Base-by-base conservation (phyloP, 1,140 invertebrate species). In the Dreissena polymorpha region DNA sequence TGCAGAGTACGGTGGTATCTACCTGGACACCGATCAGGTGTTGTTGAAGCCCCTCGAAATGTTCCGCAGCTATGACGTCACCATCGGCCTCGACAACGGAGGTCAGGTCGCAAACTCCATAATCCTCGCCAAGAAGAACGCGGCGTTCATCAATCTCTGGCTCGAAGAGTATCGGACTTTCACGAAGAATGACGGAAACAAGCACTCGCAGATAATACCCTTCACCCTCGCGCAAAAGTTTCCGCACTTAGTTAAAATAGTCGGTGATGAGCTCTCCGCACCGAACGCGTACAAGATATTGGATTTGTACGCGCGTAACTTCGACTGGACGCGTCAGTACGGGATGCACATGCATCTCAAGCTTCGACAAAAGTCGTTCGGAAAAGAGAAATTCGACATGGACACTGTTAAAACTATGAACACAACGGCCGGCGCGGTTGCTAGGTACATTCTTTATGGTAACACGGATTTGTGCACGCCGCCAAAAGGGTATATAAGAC, bases 1-100 rank as follows among this genome's bases (percentile, higher is more conserved):
- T 83, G 21, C 81, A 83, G 81, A 83, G 53, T 83, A 83, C 29
- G 81, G 81, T 16, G 81, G 81, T 7, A 83, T 83, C 21, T 83
- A 83, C 23, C 64, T 83, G 0, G 81, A 83, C 27, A 83, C 81
- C 10, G 81, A 83, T 29, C 73, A 83, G 53, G 53, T 83, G 18
- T 27, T 83, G 8, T 60, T 83, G 51, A 69, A 71, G 60, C 64
- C 81, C 6, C 27, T 83, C 10, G 81, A 83, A n/a, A 64, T 27
- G 49, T 83, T 83, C 50, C 72, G 81, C 12, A 76, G 51, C 55
- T 10, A 16, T 75, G 81, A 83, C 39, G 73, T 29, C 18, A 83
- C 81, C 7, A 70, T 83, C n/a, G 74, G 81, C 16, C 21, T 83
- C 21, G 73, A 83, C 39, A 70, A 76, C 53, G 67, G 53, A 14